Conservation (phyloP, 2,888 invertebrate genomes). For the Orchesella flavescens region DNA sequence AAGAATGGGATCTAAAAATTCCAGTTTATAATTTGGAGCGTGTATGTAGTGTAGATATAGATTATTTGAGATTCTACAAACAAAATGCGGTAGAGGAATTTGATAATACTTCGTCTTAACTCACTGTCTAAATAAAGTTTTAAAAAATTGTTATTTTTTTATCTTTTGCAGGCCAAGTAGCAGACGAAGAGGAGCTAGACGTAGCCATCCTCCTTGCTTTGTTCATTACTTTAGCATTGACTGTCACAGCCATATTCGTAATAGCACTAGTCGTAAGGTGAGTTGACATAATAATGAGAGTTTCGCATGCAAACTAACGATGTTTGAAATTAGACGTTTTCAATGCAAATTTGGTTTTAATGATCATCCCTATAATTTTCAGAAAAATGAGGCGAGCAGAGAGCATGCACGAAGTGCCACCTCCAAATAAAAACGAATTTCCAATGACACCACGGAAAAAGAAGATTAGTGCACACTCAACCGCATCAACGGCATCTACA, state of each 20-base stretch:
- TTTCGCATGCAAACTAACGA: not conserved
- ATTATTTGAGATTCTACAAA: no score
- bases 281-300: not conserved
- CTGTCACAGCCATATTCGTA: conserved; percentile 66
- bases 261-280: conserved; percentile 69
- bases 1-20: no score
- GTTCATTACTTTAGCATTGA: conserved; percentile 64
- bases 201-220: conserved; percentile 65
- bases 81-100: no score
- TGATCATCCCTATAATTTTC: conserved; percentile 7
- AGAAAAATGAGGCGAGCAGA: conserved; percentile 68
- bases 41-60: no score
- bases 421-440: conserved; percentile 45
- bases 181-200: conserved; percentile 62
- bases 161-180: conserved; percentile 30
- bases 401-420: conserved; percentile 64
- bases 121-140: no score
- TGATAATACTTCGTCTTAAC: no score
- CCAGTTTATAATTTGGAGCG: no score
- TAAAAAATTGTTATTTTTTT: no score
- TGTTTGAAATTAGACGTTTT: not conserved
- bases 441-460: conserved; percentile 38
- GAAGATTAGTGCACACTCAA: conserved; percentile 21
- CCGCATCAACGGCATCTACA: conserved; percentile 21
- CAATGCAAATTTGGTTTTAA: not conserved